Evolutionary conservation across 2,113 vertebrate genomes (phyloP).

Genomic region (Vicugna pacos): DNA sequence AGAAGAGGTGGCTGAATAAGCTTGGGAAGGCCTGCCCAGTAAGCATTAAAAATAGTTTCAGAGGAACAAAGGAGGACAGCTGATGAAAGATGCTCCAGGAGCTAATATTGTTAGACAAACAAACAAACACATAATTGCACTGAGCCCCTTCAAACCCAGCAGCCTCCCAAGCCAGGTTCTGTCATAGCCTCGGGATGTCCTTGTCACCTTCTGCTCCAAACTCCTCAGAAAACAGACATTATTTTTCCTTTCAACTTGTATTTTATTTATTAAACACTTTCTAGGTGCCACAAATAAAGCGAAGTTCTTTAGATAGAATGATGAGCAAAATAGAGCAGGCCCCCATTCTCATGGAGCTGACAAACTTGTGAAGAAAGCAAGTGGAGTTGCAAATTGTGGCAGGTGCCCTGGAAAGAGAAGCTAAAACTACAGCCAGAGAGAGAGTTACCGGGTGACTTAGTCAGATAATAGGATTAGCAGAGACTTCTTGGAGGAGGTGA

Average conservation of each 20-base stretch:
- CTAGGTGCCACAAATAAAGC: not conserved
- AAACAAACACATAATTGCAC: not conserved
- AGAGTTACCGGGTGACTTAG: not conserved
- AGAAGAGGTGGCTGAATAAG: not conserved
- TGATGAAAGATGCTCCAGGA: not conserved
- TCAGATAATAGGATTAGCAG: not conserved
- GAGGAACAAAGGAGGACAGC: not conserved
- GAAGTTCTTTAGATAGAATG: not conserved
- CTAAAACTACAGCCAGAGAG: not conserved
- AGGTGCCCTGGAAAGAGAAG: not conserved
- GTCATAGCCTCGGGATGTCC: not conserved
- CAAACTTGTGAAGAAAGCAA: not conserved
- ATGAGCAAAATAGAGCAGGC: not conserved
- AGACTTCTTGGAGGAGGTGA: not conserved
- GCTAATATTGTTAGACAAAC: not conserved
- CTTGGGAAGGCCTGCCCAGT: not conserved
- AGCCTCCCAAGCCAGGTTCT: not conserved
- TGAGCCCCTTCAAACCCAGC: not conserved
- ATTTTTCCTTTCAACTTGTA: not conserved
- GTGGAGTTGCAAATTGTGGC: not conserved
- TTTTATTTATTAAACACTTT: slow-evolving; percentile 17
- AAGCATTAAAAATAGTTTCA: not conserved
- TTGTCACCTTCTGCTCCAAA: not conserved
- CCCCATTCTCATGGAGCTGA: not conserved
- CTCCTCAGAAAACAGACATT: not conserved